These are phyloP conservation scores for Columba guinea DNA, from an alignment of 2,797 vertebrate genomes.

Conservation along the genomic window DNA sequence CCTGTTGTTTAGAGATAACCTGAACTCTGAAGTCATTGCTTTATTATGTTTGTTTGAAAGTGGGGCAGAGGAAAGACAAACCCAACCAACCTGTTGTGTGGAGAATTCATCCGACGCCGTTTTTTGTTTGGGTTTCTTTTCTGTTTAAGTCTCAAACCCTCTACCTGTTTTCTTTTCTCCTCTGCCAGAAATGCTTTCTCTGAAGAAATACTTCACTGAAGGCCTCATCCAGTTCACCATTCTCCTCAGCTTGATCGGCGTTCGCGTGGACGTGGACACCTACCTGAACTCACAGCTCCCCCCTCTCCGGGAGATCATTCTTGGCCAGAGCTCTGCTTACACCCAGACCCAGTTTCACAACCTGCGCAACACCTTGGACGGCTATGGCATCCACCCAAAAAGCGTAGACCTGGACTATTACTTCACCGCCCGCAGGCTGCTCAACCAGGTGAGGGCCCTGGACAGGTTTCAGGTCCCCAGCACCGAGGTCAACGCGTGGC, in stretches of 20 bases:
- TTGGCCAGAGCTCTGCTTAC: constrained; percentile 98
- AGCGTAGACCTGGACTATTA: constrained; percentile 97
- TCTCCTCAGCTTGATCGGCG: constrained; percentile 96
- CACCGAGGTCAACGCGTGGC: constrained; percentile 92
- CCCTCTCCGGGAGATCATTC: constrained; percentile 96
- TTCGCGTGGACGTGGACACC: constrained; percentile 97
- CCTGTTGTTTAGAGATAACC: background rate
- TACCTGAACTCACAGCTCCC: constrained; percentile 96
- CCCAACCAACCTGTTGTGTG: constrained; percentile 42
- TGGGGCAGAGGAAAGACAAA: background rate
- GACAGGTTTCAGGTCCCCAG: constrained; percentile 93
- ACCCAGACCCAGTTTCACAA: constrained; percentile 99
- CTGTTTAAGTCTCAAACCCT: background rate
- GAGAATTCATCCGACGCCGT: background rate
- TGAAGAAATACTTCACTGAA: constrained; percentile 99
- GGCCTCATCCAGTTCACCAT: constrained; percentile 99
- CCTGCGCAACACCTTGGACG: constrained; percentile 95
- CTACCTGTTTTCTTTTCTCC: background rate
- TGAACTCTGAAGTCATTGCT: accelerated
- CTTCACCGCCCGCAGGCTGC: constrained; percentile 89
- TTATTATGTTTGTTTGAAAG: background rate
- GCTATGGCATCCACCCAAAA: constrained; percentile 98
- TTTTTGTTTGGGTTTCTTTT: too few relatives aligned
- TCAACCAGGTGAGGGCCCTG: constrained; percentile 95
- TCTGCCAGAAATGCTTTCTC: constrained; percentile 96